A percentile compares a stretch with the other conserved stretches of the same genome.
Evolutionary conservation across 2,797 vertebrate genomes (phyloP).

Genomic region (Vireo griseus): DNA sequence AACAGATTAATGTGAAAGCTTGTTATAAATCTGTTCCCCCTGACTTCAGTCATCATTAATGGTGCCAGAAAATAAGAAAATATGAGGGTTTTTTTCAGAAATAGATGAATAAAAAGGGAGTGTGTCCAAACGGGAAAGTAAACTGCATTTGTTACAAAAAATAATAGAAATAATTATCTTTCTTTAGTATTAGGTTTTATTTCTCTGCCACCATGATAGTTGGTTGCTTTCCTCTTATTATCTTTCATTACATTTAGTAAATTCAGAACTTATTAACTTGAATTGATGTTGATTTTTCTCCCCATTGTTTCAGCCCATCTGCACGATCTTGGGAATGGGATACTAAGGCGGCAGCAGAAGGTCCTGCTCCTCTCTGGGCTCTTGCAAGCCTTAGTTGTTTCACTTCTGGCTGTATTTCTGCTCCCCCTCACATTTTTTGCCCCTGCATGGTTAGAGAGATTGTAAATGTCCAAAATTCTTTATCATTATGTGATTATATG

Average conservation of each 20-base stretch:
- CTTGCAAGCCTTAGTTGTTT: background rate
- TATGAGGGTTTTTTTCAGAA: background rate
- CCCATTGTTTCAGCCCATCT: background rate
- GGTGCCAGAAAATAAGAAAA: constrained; percentile 21
- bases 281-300: background rate
- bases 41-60: background rate
- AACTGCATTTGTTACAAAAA: background rate
- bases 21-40: constrained; percentile 3
- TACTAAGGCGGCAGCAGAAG: background rate
- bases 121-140: background rate
- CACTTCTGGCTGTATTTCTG: background rate
- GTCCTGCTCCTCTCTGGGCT: background rate
- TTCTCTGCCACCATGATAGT: background rate
- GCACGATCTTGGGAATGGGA: background rate
- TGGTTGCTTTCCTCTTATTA: background rate
- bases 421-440: background rate
- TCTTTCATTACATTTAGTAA: background rate
- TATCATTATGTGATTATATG: background rate
- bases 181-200: background rate
- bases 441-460: background rate
- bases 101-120: background rate
- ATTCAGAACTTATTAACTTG: background rate
- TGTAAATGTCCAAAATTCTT: background rate
- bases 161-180: background rate
- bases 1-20: background rate